Conservation (phyloP, 1,140 invertebrate genomes). For the Drosophila eugracilis region DNA sequence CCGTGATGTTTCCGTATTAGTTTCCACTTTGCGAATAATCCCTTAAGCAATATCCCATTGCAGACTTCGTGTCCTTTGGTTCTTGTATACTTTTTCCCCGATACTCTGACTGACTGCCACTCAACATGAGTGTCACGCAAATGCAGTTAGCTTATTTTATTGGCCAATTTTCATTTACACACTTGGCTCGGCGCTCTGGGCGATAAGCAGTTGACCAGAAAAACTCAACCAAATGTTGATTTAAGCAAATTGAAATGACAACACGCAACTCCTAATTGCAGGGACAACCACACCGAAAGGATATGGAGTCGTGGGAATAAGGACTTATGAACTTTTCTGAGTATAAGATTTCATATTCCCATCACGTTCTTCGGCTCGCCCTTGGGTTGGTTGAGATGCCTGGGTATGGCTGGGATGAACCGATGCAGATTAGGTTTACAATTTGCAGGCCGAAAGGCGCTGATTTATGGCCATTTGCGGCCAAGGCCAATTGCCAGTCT, state of each 20-base stretch:
- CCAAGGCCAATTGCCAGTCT: slow-evolving; percentile 42
- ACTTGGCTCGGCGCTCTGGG: slow-evolving; percentile 7
- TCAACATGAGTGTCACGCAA: slow-evolving; percentile 74
- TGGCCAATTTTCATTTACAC: slow-evolving; percentile 49
- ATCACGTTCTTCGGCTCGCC: slow-evolving; percentile 17
- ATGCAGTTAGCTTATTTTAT: slow-evolving; percentile 76
- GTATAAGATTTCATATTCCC: slow-evolving; percentile 34
- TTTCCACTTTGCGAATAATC: slow-evolving; percentile 4
- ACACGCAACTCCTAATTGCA: slow-evolving; percentile 45
- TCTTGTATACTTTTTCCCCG: neutral
- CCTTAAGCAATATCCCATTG: neutral
- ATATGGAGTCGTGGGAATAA: slow-evolving; percentile 1
- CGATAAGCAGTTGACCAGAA: slow-evolving; percentile 27
- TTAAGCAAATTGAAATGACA: slow-evolving; percentile 65
- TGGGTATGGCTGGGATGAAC: slow-evolving; percentile 10
- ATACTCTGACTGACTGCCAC: slow-evolving; percentile 21
- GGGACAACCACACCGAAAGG: slow-evolving; percentile 9
- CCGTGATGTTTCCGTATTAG: slow-evolving; percentile 9
- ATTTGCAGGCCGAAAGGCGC: slow-evolving; percentile 43
- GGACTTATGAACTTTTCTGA: slow-evolving; percentile 32
- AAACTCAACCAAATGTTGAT: slow-evolving; percentile 49
- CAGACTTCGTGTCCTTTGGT: neutral
- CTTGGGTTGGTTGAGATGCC: slow-evolving; percentile 16
- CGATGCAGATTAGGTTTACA: slow-evolving; percentile 51
- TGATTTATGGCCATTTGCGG: slow-evolving; percentile 61